These are phyloP conservation scores for Neodiprion pinetum DNA, from an alignment of 1,140 invertebrate species.

Conservation along the genomic window DNA sequence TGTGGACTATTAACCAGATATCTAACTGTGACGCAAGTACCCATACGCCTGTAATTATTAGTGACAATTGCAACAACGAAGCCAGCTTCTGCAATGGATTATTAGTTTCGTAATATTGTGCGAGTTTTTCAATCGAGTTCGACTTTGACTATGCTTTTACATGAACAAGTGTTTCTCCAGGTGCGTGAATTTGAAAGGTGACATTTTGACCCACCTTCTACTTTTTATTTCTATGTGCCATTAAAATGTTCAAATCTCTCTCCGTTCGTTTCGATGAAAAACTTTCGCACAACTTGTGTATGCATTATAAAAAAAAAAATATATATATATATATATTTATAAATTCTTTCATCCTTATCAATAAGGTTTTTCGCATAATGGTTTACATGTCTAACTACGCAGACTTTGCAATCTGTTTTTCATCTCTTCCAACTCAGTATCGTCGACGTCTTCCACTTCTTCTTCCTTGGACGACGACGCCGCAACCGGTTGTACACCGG, in stretches of 20 bases:
- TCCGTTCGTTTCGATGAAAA: background rate
- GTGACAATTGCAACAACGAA: background rate
- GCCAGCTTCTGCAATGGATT: background rate
- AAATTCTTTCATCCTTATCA: constrained; percentile 18
- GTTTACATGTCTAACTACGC: constrained; percentile 68
- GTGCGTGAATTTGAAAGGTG: too few species aligned
- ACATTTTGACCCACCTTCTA: too few species aligned
- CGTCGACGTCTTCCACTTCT: constrained; percentile 68
- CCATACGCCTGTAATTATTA: background rate
- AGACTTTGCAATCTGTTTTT: constrained; percentile 83
- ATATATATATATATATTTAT: constrained; percentile 9
- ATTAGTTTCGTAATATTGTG: background rate
- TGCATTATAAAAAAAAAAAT: constrained; percentile 21
- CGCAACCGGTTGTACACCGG: constrained; percentile 60
- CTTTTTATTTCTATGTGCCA: too few species aligned
- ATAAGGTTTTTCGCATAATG: constrained; percentile 26
- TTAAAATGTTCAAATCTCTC: too few species aligned
- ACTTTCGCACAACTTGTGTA: constrained; percentile 12
- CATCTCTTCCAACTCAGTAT: constrained; percentile 86
- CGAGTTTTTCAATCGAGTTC: background rate
- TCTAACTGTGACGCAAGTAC: background rate
- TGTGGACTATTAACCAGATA: background rate
- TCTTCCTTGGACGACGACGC: constrained; percentile 61
- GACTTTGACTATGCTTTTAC: too few species aligned
- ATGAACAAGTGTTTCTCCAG: too few species aligned